Conservation (phyloP, 1,140 invertebrate genomes). For the Phthorimaea operculella region DNA sequence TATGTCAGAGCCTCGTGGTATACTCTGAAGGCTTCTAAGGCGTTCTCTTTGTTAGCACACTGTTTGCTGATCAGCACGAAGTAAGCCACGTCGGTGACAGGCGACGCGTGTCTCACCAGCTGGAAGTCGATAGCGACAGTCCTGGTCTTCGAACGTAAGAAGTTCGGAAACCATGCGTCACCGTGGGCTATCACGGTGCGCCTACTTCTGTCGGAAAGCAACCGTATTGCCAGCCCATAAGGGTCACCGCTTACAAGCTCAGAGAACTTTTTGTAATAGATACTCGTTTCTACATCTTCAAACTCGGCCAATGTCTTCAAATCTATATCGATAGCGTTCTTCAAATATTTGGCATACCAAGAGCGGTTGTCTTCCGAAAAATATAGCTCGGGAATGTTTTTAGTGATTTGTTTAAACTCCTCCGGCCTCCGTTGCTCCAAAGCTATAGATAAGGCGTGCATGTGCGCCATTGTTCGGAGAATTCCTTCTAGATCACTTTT, state of each 20-base stretch:
- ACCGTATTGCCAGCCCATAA: slow-evolving; percentile 22
- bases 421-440: slow-evolving; percentile 24
- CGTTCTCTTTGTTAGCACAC: slow-evolving; percentile 21
- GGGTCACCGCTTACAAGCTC: slow-evolving; percentile 18
- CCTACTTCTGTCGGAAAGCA: slow-evolving; percentile 16
- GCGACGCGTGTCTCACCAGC: slow-evolving; percentile 25
- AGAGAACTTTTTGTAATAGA: slow-evolving; percentile 32
- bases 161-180: slow-evolving; percentile 33
- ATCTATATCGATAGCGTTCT: slow-evolving; percentile 25
- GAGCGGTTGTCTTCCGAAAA: slow-evolving; percentile 23
- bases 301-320: slow-evolving; percentile 19
- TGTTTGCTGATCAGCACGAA: slow-evolving; percentile 20
- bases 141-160: slow-evolving; percentile 19
- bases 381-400: slow-evolving; percentile 25
- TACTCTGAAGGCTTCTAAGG: slow-evolving; percentile 16
- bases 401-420: slow-evolving; percentile 21
- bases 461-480: slow-evolving; percentile 29
- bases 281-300: slow-evolving; percentile 19
- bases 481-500: slow-evolving; percentile 20
- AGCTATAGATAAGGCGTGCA: slow-evolving; percentile 32
- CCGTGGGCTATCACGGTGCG: slow-evolving; percentile 28
- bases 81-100: slow-evolving; percentile 26
- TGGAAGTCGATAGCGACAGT: slow-evolving; percentile 35
- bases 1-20: slow-evolving; percentile 25
- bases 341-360: slow-evolving; percentile 30